Evolutionary conservation across 2,888 invertebrate species (phyloP).

Genomic region (Seira musarum): DNA sequence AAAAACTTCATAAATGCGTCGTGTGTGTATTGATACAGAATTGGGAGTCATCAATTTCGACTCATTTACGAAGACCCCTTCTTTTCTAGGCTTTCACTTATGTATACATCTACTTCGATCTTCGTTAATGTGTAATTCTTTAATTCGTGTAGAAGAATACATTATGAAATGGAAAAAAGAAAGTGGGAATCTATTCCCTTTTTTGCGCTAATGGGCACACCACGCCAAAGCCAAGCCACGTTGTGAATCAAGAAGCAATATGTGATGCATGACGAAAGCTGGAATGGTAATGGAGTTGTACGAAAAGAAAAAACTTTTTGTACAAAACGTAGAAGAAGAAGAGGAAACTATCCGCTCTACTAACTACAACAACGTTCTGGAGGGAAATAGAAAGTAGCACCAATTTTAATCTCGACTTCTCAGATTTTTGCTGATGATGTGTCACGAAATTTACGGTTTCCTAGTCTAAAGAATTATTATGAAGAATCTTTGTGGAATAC

Average conservation of each 20-base stretch:
- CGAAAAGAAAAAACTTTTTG: constrained; percentile 16
- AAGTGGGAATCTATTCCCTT: constrained; percentile 4
- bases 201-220: constrained; percentile 56
- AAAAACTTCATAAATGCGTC: too few species aligned
- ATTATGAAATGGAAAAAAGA: constrained; percentile 43
- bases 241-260: constrained; percentile 52
- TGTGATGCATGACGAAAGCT: constrained; percentile 53
- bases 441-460: constrained; percentile 61
- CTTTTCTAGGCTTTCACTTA: constrained; percentile 27
- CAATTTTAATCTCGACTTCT: background rate
- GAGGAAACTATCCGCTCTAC: constrained; percentile 42
- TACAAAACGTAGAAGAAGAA: background rate
- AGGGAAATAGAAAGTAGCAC: background rate
- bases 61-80: constrained; percentile 35
- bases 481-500: constrained; percentile 53
- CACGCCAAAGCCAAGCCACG: too few species aligned
- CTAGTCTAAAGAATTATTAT: constrained; percentile 35
- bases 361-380: constrained; percentile 39
- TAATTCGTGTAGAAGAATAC: constrained; percentile 30
- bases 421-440: constrained; percentile 56
- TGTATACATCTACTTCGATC: background rate
- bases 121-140: background rate
- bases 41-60: constrained; percentile 55
- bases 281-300: constrained; percentile 51
- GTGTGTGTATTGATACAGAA: background rate